Conservation (phyloP, 1,140 invertebrate species). For the Achatina immaculata region DNA sequence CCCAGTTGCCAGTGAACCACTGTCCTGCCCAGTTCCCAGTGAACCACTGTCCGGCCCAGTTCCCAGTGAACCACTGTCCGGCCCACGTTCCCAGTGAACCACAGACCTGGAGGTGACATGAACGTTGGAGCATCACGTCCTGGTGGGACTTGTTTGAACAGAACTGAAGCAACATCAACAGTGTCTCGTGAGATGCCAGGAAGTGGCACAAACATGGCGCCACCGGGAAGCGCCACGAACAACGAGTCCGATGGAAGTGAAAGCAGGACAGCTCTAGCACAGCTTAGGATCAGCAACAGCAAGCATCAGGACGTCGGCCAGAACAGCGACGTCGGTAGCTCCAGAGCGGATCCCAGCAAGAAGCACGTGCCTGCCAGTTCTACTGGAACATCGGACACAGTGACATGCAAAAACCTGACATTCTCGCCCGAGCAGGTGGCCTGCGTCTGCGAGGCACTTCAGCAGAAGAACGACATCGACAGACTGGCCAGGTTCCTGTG, state of each 20-base stretch:
- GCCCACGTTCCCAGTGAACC: too few relatives aligned
- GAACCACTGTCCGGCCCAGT: too few relatives aligned
- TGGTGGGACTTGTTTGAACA: background rate
- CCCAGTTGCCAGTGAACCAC: too few relatives aligned
- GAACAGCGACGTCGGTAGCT: slow-evolving; percentile 19
- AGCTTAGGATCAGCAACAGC: background rate
- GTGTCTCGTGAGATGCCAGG: background rate
- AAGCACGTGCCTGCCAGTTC: slow-evolving; percentile 32
- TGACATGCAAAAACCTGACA: slow-evolving; percentile 62
- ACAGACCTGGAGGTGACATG: background rate
- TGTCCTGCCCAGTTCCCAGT: too few relatives aligned
- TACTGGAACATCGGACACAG: slow-evolving; percentile 48
- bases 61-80: too few relatives aligned
- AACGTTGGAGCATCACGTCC: background rate
- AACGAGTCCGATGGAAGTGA: background rate
- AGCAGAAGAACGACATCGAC: slow-evolving; percentile 94
- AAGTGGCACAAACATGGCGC: background rate
- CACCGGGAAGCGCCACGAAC: background rate
- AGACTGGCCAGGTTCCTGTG: slow-evolving; percentile 94
- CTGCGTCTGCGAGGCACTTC: slow-evolving; percentile 97
- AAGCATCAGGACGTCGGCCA: background rate
- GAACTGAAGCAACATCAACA: background rate
- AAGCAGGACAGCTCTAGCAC: background rate
- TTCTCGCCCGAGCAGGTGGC: slow-evolving; percentile 96
- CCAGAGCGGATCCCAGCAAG: slow-evolving; percentile 32